Evolutionary conservation across 2,888 invertebrate genomes (phyloP), one percentile per base, ranked within the genome.

Genomic region (Panorpa germanica): DNA sequence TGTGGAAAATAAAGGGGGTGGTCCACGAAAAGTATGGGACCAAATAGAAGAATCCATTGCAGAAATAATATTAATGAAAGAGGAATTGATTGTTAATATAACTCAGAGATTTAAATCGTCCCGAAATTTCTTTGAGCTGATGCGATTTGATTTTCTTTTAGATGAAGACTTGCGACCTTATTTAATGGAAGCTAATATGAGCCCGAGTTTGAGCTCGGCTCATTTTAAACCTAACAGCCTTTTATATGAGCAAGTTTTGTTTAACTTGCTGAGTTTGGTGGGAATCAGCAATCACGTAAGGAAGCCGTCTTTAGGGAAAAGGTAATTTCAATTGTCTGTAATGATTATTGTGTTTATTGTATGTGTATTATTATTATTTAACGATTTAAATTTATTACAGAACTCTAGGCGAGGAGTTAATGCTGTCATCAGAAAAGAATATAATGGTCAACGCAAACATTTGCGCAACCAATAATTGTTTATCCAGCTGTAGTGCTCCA

Each of bases 161-260:
- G 90, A 95, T 48, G 78, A 85, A 39, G 59, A 86, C 31, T 50
- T 95, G 1, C 77, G 76, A 28, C 81, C 93, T 1, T 80, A 70
- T 44, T 59, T 91, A 5, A 74, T 96, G 68, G 96, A 96, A 59
- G 93, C 88, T 1, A 96, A 96, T 47, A 95, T 96, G 96, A 91
- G 91, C 9, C 96, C 96, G 0, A 96, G 96, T 59, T 61, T 96
- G 34, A 88, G 88, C 1, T 88, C 93, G 0, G 77, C 77, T 0
- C 91, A 95, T 53, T 95, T 76, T 49, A 72, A 77, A n/a, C 78
- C 72, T 0, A 96, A 96, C 52, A 65, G 69, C 37, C 51, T 85
- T 16, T 54, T 96, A 1, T 96, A 95, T 45, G 86, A 93, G 44
- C 91, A 95, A 58, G 81, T 95, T 1, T 45, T 95, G 8, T 88